Conservation (phyloP, 2,888 invertebrate genomes). For the Clistopyga incitator region DNA sequence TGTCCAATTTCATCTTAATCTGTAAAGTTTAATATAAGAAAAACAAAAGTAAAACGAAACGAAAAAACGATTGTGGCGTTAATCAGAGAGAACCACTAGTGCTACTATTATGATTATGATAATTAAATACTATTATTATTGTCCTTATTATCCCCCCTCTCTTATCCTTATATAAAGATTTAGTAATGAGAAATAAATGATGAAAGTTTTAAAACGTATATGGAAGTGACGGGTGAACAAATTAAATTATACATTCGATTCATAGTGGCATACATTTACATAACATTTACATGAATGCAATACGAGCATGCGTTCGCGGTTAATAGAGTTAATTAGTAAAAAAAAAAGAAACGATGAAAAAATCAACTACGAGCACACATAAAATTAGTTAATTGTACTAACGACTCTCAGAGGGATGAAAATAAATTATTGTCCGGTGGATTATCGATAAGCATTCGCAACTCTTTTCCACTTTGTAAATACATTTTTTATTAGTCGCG, state of each 20-base stretch:
- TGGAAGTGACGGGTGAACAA: constrained; percentile 59
- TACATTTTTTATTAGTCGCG: constrained; percentile 53
- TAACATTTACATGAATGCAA: constrained; percentile 30
- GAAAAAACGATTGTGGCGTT: constrained; percentile 41
- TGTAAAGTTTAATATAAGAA: constrained; percentile 72
- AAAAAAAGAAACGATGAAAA: background rate
- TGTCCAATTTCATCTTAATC: constrained; percentile 76
- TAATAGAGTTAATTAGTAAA: constrained; percentile 12
- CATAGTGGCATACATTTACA: constrained; percentile 53
- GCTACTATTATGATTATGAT: constrained; percentile 77
- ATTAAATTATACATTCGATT: constrained; percentile 64
- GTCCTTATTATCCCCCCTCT: constrained; percentile 70
- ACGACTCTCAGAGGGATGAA: constrained; percentile 76
- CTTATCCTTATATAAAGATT: constrained; percentile 73
- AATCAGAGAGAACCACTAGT: constrained; percentile 72
- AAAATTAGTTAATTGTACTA: constrained; percentile 77
- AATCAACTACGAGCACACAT: constrained; percentile 62
- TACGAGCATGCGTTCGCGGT: background rate
- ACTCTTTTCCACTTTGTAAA: constrained; percentile 65
- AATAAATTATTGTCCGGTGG: constrained; percentile 73
- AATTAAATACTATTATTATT: constrained; percentile 74
- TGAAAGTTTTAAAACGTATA: constrained; percentile 71
- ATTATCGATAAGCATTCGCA: constrained; percentile 60
- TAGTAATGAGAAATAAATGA: constrained; percentile 65
- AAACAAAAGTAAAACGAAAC: constrained; percentile 42